Base-by-base conservation (phyloP, 2,113 vertebrate genomes). In the Brienomyrus longianalis region DNA sequence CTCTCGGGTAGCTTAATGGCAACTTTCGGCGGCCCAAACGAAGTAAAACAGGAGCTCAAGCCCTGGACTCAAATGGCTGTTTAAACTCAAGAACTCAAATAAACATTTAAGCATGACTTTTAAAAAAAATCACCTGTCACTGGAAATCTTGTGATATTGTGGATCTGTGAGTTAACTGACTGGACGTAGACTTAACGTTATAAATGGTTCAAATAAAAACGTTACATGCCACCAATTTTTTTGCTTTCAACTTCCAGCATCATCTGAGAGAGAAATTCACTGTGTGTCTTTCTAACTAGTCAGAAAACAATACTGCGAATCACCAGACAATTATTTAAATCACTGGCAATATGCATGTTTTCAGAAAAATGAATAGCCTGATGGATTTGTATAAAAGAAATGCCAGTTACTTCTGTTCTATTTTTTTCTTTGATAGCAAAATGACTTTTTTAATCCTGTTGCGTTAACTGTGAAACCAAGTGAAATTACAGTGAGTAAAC, bases 1-100 rank as follows among this genome's bases (percentile, higher is more conserved):
- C 88, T 21, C 59, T 90, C 5, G 91, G 89, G 89, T 50, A 27
- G 13, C 21, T 85, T 85, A 89, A 89, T 47, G 77, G 88, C 6
- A 89, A 43, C 23, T 9, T 54, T 83, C 74, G 8, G 89, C 43
- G 43, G 89, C 50, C 50, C 39, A 21, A 21, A 21, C 89, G 47
- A 85, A 89, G 54, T 31, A 84, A 56, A 56, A 59, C 89, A 89
- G 89, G 52, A 89, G 89, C 77, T 47, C n/a, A 27, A 45, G 50
- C 52, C 39, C 89, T 62, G n/a, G 35, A 89, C 80, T 84, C 80
- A 52, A 23, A 77, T 74, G 50, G 70, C 66, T 74, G 54, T 62
- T 39, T 59, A 31, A 89, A 77, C 43, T 19, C 39, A 35, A 83
- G 35, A 89, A 89, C 50, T 89, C 77, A 89, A 84, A 62, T 31